A percentile compares a stretch with the other conserved stretches of the same genome.
phyloP scores from a whole-genome alignment of 2,888 invertebrate genomes.

The Synergus laeviventris region DNA sequence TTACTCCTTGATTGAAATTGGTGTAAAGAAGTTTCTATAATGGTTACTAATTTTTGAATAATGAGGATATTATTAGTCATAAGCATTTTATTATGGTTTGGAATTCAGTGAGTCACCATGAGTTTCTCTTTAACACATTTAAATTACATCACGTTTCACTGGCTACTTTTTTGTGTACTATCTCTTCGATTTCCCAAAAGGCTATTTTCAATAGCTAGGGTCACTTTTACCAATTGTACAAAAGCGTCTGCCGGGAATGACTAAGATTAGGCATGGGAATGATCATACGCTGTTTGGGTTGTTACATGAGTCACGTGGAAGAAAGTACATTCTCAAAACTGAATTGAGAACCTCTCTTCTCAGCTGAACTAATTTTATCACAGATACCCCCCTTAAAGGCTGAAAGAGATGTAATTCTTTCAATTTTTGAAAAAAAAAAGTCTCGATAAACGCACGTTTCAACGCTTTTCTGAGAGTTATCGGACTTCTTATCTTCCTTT shows the following conservation, averaged over 20 bases:
- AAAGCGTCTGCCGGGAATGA: slow-evolving; percentile 7
- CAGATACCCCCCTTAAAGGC: not conserved
- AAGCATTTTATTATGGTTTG: not conserved
- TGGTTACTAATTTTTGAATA: not conserved
- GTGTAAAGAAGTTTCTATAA: not conserved
- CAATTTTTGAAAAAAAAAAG: too few relatives aligned
- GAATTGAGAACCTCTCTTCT: slow-evolving; percentile 15
- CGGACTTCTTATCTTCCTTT: not conserved
- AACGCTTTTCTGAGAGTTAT: too few relatives aligned
- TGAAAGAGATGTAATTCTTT: not conserved
- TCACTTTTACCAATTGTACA: slow-evolving; percentile 16
- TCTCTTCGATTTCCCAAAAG: slow-evolving; percentile 6
- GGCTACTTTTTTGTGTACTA: slow-evolving; percentile 44
- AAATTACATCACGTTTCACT: slow-evolving; percentile 45
- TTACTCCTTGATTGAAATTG: not conserved
- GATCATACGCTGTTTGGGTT: slow-evolving; percentile 30
- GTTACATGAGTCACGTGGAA: slow-evolving; percentile 26
- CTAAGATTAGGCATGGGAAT: slow-evolving; percentile 29
- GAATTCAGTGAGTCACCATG: slow-evolving; percentile 28
- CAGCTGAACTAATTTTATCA: slow-evolving; percentile 27
- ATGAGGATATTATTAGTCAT: slow-evolving; percentile 6
- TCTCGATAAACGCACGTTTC: too few relatives aligned
- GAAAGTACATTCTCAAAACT: not conserved
- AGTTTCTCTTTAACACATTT: slow-evolving; percentile 17
- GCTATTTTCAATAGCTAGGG: slow-evolving; percentile 10